Evolutionary conservation across 2,888 invertebrate species (phyloP), one percentile per base, ranked within the genome.

Genomic region (Leucoma salicis): DNA sequence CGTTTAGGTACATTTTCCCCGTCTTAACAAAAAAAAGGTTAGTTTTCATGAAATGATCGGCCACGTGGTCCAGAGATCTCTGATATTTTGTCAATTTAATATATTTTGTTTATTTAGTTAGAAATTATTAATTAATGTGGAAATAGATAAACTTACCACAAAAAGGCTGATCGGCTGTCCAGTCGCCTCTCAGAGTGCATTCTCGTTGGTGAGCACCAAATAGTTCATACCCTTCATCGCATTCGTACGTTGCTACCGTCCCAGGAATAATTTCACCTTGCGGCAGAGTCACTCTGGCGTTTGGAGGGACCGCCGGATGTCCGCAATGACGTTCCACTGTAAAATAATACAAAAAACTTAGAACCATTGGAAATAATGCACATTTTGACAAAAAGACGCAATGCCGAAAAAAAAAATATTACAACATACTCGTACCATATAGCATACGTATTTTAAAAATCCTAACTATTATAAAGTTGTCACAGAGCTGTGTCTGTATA

Each of bases 191-290:
- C 31, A 92, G 77, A 38, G 93, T 93, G 79, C 96, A 97, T 46
- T 93, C 92, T 46, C 93, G 81, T 53, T 92, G 91, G 16, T 92
- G 90, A 10, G 93, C 91, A 2, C 97, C 97, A 74, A 97, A 97
- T 10, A 97, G 92, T 77, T 97, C 96, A 79, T 96, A 97, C 10
- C 95, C 97, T 24, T 95, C 93, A 76, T 97, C 97, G 71, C 97
- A 97, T 52, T 93, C 92, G 82, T 96, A 97, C 18, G 92, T 93
- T 28, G 96, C 96, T 10, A 88, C 79, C 1, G 93, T 92, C 25
- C 94, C 94, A 4, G 88, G 81, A 0, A 59, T 63, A 29, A 85
- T 79, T 52, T 92, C 90, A 55, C 69, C 88, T 55, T 82, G 90
- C 57, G 92, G 91, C 53, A 93, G 80, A 24, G 91, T 84, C 35